These are phyloP conservation scores for Drepana falcataria DNA, from an alignment of 2,888 invertebrate genomes.

Conservation along the genomic window DNA sequence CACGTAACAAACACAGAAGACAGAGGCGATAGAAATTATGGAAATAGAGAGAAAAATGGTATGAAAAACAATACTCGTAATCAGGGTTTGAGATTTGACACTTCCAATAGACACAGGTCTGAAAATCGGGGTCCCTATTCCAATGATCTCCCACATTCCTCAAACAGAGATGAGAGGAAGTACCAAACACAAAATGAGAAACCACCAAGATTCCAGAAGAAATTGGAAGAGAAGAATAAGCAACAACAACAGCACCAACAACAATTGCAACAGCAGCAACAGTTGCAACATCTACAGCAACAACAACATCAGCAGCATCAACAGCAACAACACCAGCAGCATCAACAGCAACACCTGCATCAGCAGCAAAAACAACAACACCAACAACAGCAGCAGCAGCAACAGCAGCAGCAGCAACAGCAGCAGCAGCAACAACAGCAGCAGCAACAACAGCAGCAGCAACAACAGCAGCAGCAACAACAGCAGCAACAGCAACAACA, in stretches of 20 bases:
- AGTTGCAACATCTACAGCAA: conserved; percentile 31
- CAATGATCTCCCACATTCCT: conserved; percentile 50
- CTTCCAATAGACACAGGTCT: conserved; percentile 42
- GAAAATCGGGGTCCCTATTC: conserved; percentile 57
- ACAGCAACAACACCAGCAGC: conserved; percentile 9
- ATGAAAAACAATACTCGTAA: conserved; percentile 50
- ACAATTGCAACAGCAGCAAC: conserved; percentile 36
- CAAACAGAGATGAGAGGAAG: conserved; percentile 59
- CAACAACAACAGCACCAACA: conserved; percentile 52
- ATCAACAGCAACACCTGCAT: conserved; percentile 4
- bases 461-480: conserved; percentile 26
- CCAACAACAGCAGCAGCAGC: conserved; percentile 66
- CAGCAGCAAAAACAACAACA: conserved; percentile 44
- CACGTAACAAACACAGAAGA: conserved; percentile 48
- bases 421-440: conserved; percentile 43
- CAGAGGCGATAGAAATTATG: conserved; percentile 48
- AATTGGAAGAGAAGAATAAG: conserved; percentile 69
- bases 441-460: conserved; percentile 34
- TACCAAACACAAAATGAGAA: conserved; percentile 72
- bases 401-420: conserved; percentile 62
- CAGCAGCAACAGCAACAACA: conserved; percentile 18
- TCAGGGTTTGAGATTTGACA: conserved; percentile 55
- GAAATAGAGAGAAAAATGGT: conserved; percentile 52
- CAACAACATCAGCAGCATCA: conserved; percentile 15
- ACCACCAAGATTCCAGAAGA: conserved; percentile 81